Evolutionary conservation across 2,888 invertebrate species (phyloP).

Genomic region (Anoncus sp.): DNA sequence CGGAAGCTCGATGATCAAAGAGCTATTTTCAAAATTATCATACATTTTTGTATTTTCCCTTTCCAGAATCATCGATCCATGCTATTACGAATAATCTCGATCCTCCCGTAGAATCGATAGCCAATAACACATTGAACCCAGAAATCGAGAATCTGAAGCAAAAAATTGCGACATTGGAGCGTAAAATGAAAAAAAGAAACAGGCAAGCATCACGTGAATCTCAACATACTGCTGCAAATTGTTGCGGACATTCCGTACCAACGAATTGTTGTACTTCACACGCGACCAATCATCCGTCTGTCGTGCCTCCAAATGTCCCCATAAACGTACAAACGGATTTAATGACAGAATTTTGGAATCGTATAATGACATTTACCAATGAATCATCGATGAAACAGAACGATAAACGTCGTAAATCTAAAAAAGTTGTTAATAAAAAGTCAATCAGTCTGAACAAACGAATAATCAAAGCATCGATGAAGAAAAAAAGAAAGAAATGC

Average conservation of each 20-base stretch:
- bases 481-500: conserved; percentile 11
- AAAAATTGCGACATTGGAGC: conserved; percentile 66
- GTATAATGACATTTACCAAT: conserved; percentile 50
- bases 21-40: neutral
- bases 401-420: neutral
- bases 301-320: conserved; percentile 10
- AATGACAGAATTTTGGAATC: conserved; percentile 59
- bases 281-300: conserved; percentile 12
- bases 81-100: neutral
- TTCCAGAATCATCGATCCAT: conserved; percentile 1
- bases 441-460: conserved; percentile 25
- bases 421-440: conserved; percentile 25
- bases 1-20: no score
- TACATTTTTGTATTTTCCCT: neutral
- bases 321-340: conserved; percentile 47
- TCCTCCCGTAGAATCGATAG: neutral
- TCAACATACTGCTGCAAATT: conserved; percentile 8
- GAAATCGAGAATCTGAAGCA: conserved; percentile 65
- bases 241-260: conserved; percentile 47
- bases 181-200: conserved; percentile 64
- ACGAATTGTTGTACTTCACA: conserved; percentile 39
- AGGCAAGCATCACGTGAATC: conserved; percentile 27
- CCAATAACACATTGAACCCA: conserved; percentile 1
- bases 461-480: conserved; percentile 10
- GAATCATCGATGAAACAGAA: conserved; percentile 17